Evolutionary conservation across 2,888 invertebrate genomes (phyloP).

Genomic region (Nymphalis urticae): DNA sequence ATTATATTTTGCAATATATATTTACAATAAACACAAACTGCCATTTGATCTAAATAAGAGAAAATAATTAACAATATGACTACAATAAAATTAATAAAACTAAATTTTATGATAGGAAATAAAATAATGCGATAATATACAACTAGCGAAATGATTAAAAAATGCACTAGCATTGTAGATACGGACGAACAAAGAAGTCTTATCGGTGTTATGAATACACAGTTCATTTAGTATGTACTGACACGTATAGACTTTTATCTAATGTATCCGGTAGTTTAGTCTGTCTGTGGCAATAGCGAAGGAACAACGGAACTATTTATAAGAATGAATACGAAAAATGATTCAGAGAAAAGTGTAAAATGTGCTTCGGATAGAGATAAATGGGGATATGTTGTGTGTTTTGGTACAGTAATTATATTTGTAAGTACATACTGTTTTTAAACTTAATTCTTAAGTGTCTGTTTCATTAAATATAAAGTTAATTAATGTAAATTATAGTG

Average conservation of each 20-base stretch:
- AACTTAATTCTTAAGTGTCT: neutral
- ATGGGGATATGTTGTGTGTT: conserved; percentile 85
- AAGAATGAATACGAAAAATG: conserved; percentile 28
- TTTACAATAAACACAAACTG: too few species aligned
- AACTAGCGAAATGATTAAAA: neutral
- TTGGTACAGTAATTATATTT: conserved; percentile 83
- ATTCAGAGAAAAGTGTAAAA: conserved; percentile 35
- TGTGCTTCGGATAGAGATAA: conserved; percentile 42
- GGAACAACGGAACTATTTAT: conserved; percentile 15
- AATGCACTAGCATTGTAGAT: neutral
- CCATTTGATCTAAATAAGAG: too few species aligned
- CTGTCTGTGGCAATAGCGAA: conserved; percentile 15
- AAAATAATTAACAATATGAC: too few species aligned
- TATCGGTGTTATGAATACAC: conserved; percentile 19
- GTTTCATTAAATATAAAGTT: neutral
- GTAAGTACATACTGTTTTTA: conserved; percentile 70
- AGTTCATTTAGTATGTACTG: conserved; percentile 2
- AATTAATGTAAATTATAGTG: neutral
- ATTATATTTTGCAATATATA: too few species aligned
- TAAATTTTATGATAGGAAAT: neutral
- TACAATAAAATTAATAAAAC: too few species aligned
- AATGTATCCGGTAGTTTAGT: conserved; percentile 25
- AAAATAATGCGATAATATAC: neutral
- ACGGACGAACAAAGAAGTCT: conserved; percentile 13
- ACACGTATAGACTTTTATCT: conserved; percentile 22